A percentile compares a stretch with the other conserved stretches of the same genome.
phyloP scores from a whole-genome alignment of 1,140 invertebrate species.

The Drosophila orosa region DNA sequence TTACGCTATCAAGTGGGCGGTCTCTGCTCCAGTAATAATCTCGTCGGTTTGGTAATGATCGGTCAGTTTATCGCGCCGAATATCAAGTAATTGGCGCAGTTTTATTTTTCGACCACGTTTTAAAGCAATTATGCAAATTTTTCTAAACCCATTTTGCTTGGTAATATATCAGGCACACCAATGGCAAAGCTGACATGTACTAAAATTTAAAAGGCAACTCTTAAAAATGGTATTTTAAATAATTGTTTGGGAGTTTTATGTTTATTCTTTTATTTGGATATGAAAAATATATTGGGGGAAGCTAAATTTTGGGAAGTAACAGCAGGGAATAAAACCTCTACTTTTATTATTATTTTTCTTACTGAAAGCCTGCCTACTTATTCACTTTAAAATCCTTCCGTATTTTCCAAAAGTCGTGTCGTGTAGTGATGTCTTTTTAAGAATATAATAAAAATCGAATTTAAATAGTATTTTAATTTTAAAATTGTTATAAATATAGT shows the following conservation, averaged over 20 bases:
- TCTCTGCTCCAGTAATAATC: slow-evolving; percentile 61
- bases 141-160: slow-evolving; percentile 40
- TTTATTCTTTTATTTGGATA: too few relatives aligned
- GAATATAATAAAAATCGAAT: too few relatives aligned
- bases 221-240: background rate
- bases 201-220: background rate
- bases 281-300: too few relatives aligned
- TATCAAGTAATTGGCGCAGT: slow-evolving; percentile 67
- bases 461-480: too few relatives aligned
- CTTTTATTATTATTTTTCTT: too few relatives aligned
- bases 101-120: slow-evolving; percentile 23
- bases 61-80: slow-evolving; percentile 72
- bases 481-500: too few relatives aligned
- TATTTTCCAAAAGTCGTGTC: too few relatives aligned
- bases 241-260: too few relatives aligned
- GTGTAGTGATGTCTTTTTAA: too few relatives aligned
- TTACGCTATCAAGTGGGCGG: slow-evolving; percentile 49
- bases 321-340: too few relatives aligned
- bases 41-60: slow-evolving; percentile 69
- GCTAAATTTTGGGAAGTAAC: background rate
- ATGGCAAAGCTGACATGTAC: background rate
- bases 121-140: slow-evolving; percentile 67
- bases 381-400: background rate
- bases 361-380: background rate
- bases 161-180: background rate